These are phyloP conservation scores for Boleophthalmus pectinirostris DNA, from an alignment of 2,113 vertebrate species.

Conservation along the genomic window DNA sequence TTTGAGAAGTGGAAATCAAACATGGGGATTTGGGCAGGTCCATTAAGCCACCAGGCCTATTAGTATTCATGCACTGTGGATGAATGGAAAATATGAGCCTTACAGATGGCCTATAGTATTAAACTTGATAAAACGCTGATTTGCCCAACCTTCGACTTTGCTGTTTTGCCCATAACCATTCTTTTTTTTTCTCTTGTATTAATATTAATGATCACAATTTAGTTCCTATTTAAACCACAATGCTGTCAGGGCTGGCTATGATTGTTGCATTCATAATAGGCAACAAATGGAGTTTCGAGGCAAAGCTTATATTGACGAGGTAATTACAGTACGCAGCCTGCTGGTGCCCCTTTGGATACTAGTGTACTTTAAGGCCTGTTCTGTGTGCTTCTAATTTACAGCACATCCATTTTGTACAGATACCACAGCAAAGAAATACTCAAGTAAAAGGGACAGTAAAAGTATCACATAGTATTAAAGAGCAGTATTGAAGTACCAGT, in stretches of 20 bases:
- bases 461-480: too few species aligned
- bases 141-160: slow-evolving; percentile 67
- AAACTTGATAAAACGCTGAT: slow-evolving; percentile 74
- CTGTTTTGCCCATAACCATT: slow-evolving; percentile 62
- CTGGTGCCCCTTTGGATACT: background rate
- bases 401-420: too few species aligned
- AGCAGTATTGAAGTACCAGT: too few species aligned
- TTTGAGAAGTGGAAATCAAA: slow-evolving; percentile 79
- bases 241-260: slow-evolving; percentile 43
- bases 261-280: slow-evolving; percentile 58
- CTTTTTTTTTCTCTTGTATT: slow-evolving; percentile 54
- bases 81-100: slow-evolving; percentile 77
- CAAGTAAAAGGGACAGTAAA: too few species aligned
- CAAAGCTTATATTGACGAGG: slow-evolving; percentile 20
- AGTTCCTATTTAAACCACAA: slow-evolving; percentile 54
- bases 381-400: too few species aligned
- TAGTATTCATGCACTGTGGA: slow-evolving; percentile 78
- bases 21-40: slow-evolving; percentile 73
- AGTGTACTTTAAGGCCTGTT: background rate
- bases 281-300: slow-evolving; percentile 30
- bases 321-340: slow-evolving; percentile 35
- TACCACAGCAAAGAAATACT: too few species aligned
- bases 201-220: slow-evolving; percentile 71
- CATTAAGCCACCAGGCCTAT: slow-evolving; percentile 73
- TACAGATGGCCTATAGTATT: slow-evolving; percentile 69